Conservation (phyloP, 2,888 invertebrate species). For the Philopedon plagiatum region DNA sequence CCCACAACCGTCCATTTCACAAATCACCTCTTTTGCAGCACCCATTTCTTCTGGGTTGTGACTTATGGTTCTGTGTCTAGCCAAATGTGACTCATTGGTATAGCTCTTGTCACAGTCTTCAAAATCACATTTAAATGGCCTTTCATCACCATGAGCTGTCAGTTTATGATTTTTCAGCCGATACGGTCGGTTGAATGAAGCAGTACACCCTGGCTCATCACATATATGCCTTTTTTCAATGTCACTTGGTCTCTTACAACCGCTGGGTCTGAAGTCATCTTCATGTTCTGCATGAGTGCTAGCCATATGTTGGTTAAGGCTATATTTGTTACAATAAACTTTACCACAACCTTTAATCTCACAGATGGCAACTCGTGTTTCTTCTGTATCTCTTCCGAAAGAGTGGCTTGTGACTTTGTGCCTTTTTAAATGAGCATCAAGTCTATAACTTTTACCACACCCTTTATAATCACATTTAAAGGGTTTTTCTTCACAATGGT, state of each 20-base stretch:
- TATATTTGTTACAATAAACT: conserved; percentile 59
- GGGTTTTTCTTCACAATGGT: conserved; percentile 52
- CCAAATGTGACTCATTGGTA: conserved; percentile 58
- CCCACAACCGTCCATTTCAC: conserved; percentile 56
- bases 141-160: conserved; percentile 41
- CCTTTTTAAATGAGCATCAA: conserved; percentile 58
- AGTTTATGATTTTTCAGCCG: conserved; percentile 36
- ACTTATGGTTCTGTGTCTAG: conserved; percentile 56
- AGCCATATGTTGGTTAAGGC: conserved; percentile 58
- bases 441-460: conserved; percentile 59
- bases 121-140: conserved; percentile 57
- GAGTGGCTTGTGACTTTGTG: conserved; percentile 57
- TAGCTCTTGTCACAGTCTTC: conserved; percentile 58
- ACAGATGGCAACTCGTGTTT: conserved; percentile 54
- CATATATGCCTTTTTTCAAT: conserved; percentile 32
- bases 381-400: conserved; percentile 5
- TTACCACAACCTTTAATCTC: conserved; percentile 55
- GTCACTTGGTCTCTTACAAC: neutral
- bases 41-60: conserved; percentile 48
- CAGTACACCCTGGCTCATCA: conserved; percentile 31
- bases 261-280: neutral
- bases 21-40: conserved; percentile 46
- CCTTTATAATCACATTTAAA: conserved; percentile 56
- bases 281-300: neutral
- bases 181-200: conserved; percentile 25